A percentile compares a stretch with the other conserved stretches of the same genome.
phyloP scores from a whole-genome alignment of 2,888 invertebrate genomes.

The Drymonia ruficornis region DNA sequence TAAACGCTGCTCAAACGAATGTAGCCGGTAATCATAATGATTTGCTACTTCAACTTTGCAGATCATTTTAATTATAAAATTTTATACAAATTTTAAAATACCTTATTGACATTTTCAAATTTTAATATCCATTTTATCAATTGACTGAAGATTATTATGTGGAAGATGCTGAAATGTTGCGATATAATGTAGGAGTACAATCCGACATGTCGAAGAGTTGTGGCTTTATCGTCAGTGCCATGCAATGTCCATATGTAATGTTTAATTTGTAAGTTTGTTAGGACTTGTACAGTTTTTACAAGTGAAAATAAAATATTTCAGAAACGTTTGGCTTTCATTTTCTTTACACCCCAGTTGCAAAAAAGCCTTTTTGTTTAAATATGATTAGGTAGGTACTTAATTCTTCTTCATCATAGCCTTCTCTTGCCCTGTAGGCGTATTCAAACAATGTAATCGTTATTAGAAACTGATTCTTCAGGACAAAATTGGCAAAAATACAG shows the following conservation, averaged over 20 bases:
- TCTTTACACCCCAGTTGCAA: background rate
- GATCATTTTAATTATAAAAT: slow-evolving; percentile 29
- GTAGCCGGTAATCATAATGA: slow-evolving; percentile 19
- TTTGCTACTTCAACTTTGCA: slow-evolving; percentile 23
- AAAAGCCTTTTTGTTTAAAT: slow-evolving; percentile 2
- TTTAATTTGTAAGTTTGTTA: slow-evolving; percentile 83
- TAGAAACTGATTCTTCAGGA: too few relatives aligned
- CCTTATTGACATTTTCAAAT: slow-evolving; percentile 38
- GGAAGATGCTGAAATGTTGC: slow-evolving; percentile 49
- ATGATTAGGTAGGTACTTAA: too few relatives aligned
- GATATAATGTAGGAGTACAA: slow-evolving; percentile 52
- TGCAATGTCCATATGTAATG: slow-evolving; percentile 83
- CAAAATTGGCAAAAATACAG: too few relatives aligned
- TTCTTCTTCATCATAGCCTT: too few relatives aligned
- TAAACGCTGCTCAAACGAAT: slow-evolving; percentile 25
- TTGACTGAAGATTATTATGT: slow-evolving; percentile 58
- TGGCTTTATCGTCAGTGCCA: slow-evolving; percentile 75
- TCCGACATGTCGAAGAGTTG: slow-evolving; percentile 48
- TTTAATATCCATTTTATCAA: slow-evolving; percentile 40
- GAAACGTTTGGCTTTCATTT: slow-evolving; percentile 63
- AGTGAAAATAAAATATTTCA: slow-evolving; percentile 84
- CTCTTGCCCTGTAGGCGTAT: too few relatives aligned
- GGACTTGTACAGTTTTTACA: slow-evolving; percentile 86
- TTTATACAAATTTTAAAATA: slow-evolving; percentile 33
- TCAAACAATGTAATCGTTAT: too few relatives aligned